These are phyloP conservation scores for Erethizon dorsatum DNA, from an alignment of 2,797 vertebrate genomes.

Conservation along the genomic window DNA sequence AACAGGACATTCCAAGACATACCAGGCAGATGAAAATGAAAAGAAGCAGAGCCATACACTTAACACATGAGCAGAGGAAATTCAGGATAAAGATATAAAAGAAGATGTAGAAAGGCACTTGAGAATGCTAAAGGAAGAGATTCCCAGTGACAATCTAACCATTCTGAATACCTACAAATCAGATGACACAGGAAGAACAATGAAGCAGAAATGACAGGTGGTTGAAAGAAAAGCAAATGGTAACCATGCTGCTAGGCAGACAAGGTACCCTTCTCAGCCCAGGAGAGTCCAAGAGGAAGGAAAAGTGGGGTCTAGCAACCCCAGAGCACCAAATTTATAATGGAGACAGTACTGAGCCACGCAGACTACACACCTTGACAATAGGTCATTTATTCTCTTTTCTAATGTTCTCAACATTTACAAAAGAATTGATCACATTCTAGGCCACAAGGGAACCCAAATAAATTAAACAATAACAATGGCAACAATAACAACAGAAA, in stretches of 20 bases:
- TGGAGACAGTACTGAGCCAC: neutral
- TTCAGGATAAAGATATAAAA: neutral
- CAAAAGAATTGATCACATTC: constrained; percentile 53
- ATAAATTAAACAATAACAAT: neutral
- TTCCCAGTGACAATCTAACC: fast-evolving
- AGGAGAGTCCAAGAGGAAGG: neutral
- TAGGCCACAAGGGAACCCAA: neutral
- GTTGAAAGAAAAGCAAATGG: neutral
- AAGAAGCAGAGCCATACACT: neutral
- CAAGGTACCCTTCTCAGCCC: too few relatives aligned
- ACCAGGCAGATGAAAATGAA: neutral
- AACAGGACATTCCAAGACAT: neutral
- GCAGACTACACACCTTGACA: neutral
- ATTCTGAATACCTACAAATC: neutral
- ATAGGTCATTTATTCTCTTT: constrained; percentile 51
- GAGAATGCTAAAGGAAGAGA: neutral
- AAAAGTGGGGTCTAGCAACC: neutral
- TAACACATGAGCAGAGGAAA: neutral
- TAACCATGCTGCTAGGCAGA: neutral
- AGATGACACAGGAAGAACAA: neutral
- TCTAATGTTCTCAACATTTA: constrained; percentile 54
- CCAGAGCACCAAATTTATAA: neutral
- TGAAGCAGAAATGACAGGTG: neutral
- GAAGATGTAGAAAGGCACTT: neutral
- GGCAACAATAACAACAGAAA: neutral